Percentiles rank a stretch among this genome's conserved stretches.
These are phyloP conservation scores for Rhabdornis inornatus DNA, from an alignment of 2,113 vertebrate genomes.

Conservation along the genomic window DNA sequence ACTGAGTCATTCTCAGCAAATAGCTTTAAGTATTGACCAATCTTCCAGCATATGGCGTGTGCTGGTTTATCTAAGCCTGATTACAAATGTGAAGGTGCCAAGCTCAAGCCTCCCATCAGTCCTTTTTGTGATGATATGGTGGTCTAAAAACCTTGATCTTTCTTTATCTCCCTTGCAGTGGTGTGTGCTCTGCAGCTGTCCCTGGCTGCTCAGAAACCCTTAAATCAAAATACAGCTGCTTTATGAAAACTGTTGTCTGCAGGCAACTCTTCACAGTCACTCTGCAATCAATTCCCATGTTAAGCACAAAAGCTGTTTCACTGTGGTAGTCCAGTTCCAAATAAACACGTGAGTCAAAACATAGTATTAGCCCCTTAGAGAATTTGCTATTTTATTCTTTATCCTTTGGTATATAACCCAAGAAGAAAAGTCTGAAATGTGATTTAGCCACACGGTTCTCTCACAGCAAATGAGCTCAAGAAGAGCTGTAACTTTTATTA, in stretches of 20 bases:
- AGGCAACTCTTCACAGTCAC: not conserved
- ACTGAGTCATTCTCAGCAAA: not conserved
- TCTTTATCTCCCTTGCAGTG: not conserved
- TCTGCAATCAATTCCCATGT: not conserved
- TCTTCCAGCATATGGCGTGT: slow-evolving; percentile 10
- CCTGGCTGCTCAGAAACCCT: not conserved
- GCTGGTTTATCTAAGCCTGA: slow-evolving; percentile 34
- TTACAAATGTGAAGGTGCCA: not conserved
- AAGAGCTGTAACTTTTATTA: not conserved
- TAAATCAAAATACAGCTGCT: not conserved
- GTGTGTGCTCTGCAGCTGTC: not conserved
- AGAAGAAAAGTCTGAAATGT: not conserved
- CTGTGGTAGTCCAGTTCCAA: not conserved
- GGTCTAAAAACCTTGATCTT: slow-evolving; percentile 1
- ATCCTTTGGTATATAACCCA: not conserved
- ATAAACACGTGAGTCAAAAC: not conserved
- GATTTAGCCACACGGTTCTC: not conserved
- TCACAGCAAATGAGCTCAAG: not conserved
- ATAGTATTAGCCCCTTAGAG: not conserved
- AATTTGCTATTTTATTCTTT: not conserved
- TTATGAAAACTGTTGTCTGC: not conserved
- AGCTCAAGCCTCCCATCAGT: not conserved
- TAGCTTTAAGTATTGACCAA: not conserved
- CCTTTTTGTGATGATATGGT: not conserved
- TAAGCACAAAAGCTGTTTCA: not conserved